phyloP scores from a whole-genome alignment of 2,797 vertebrate genomes.

The Crocidura indochinensis region DNA sequence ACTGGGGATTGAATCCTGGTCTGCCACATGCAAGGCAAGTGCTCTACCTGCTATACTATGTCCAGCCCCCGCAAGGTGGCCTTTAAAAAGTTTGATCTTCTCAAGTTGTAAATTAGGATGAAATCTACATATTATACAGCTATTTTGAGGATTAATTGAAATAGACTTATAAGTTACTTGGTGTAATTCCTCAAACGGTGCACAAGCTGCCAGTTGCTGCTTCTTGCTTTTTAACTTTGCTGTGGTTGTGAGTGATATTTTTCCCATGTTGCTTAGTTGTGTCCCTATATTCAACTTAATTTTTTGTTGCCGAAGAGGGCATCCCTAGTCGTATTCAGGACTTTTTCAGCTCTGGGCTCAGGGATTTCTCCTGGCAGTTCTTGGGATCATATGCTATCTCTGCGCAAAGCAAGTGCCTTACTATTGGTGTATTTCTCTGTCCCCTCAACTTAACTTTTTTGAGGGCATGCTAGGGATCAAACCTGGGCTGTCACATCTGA shows the following conservation, averaged over 20 bases:
- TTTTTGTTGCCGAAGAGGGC: not conserved
- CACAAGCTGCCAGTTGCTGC: not conserved
- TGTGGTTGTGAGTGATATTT: not conserved
- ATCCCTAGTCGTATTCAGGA: no score
- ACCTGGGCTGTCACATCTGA: not conserved
- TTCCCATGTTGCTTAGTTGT: slow-evolving; percentile 6
- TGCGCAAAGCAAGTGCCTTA: not conserved
- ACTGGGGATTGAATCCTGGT: no score
- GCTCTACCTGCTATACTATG: no score
- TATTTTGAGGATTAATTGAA: not conserved
- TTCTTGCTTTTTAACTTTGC: slow-evolving; percentile 43
- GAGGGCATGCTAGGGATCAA: not conserved
- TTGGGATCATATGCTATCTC: no score
- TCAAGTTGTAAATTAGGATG: slow-evolving; percentile 18
- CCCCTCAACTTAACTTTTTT: not conserved
- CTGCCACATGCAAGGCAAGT: no score
- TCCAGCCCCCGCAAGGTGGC: not conserved
- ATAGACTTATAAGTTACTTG: not conserved
- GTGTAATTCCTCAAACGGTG: slow-evolving; percentile 36
- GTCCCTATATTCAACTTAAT: not conserved
- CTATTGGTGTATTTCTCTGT: not conserved
- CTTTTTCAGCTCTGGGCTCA: no score
- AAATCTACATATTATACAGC: not conserved
- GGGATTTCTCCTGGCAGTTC: no score
- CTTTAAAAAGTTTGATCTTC: not conserved